Conservation (phyloP, 2,113 vertebrate genomes). For the Acinonyx jubatus region DNA sequence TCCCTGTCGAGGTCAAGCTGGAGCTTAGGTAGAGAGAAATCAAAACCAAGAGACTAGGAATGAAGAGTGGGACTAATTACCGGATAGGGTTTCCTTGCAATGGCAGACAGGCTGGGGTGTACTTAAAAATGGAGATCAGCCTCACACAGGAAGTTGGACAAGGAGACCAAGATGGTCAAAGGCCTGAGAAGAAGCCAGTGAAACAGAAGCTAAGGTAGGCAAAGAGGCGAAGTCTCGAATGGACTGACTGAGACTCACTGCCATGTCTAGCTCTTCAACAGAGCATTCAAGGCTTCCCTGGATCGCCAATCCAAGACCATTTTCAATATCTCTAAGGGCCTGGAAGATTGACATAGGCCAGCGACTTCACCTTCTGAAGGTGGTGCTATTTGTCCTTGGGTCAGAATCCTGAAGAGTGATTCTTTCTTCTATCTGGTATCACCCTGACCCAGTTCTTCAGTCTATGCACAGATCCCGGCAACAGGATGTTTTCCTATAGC, state of each 20-base stretch:
- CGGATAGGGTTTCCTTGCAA: neutral
- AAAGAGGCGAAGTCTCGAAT: neutral
- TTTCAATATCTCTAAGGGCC: neutral
- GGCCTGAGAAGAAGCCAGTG: neutral
- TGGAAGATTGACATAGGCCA: neutral
- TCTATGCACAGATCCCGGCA: neutral
- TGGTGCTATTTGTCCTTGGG: neutral
- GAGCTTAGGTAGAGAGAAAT: neutral
- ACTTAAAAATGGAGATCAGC: neutral
- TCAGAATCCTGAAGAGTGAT: neutral
- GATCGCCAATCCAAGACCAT: too few species aligned
- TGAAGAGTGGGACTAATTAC: neutral
- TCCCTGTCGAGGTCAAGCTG: neutral
- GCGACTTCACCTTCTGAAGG: neutral
- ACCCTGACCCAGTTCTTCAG: neutral
- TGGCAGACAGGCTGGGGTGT: neutral
- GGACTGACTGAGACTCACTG: neutral
- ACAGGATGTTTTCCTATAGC: neutral
- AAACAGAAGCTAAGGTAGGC: neutral
- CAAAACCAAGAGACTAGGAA: neutral
- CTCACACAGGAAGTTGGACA: neutral
- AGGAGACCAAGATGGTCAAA: neutral
- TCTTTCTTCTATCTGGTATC: neutral
- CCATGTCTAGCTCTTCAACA: neutral
- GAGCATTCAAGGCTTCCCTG: neutral